Base-by-base conservation (phyloP, 1,140 invertebrate genomes). In the Drosophila rufa region DNA sequence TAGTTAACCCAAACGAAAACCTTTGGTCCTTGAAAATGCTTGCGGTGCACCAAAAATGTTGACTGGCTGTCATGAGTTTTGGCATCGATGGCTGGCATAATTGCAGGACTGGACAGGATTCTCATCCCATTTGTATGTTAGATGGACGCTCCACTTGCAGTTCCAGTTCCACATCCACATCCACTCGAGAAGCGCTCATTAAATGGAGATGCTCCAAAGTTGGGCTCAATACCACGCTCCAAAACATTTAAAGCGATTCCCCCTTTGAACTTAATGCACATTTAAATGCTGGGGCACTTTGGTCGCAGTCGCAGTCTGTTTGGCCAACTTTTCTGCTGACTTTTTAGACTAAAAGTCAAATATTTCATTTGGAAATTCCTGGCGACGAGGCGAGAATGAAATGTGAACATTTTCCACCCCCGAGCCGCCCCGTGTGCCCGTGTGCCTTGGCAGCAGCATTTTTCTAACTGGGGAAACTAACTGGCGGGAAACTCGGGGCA, bases 331-430 rank as follows among this genome's bases (percentile, higher is more conserved):
- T 78, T 83, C 62, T 83, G 84, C 83, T 89, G 76, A 78, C 84
- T 87, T 89, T 83, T 80, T 89, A 80, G 83, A 89, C 83, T 84
- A 80, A 87, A 87, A 87, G 83, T 87, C 83, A 87, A 89, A 87
- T 87, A 87, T 87, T 87, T 87, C 83, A 87, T 87, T 87, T 87
- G 84, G 84, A 84, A 89, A 87, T 87, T 87, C 83, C 84, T 79
- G 71, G 84, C 80, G 76, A 79, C 62, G 82, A 82, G 84, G 80
- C 83, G 80, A 83, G 83, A 87, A 87, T 89, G 83, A 89, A 87
- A 87, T 87, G 84, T 89, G 76, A 80, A 87, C 82, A 82, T 86
- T 65, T 85, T 46, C 59, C 62, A 40, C 33, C n/a, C 33, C 30
- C 30, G 30, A 33, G 30, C 30, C 30, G 0, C 8, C 7, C 33